Percentiles rank a stretch among this genome's conserved stretches.
Evolutionary conservation across 2,797 vertebrate species (phyloP).

Genomic region (Cossypha caffra): DNA sequence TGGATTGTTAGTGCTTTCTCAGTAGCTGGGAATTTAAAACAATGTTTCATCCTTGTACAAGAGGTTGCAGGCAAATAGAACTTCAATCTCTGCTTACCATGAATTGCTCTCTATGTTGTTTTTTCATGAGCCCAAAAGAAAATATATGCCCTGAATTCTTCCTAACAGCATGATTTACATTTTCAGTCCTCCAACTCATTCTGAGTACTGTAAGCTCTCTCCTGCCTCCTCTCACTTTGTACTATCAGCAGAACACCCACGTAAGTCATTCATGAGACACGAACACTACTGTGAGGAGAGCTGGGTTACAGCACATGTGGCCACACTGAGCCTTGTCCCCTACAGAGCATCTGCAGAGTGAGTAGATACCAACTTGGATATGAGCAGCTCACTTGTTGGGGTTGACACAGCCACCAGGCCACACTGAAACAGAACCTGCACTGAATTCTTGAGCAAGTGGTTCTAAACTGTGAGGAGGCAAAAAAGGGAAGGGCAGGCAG

Average conservation of each 20-base stretch:
- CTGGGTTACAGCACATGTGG: neutral
- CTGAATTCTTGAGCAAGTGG: neutral
- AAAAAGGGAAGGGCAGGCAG: neutral
- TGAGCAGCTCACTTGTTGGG: neutral
- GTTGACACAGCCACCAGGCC: fast-evolving
- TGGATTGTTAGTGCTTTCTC: neutral
- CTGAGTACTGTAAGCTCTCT: neutral
- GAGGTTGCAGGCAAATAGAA: neutral
- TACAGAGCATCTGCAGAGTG: neutral
- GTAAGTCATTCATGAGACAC: fast-evolving
- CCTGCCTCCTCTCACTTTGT: neutral
- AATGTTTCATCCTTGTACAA: neutral
- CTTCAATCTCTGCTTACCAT: neutral
- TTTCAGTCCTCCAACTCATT: neutral
- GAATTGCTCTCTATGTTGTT: neutral
- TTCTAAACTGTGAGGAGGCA: neutral
- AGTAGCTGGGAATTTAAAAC: neutral
- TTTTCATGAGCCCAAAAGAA: neutral
- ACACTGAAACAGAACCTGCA: neutral
- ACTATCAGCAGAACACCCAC: neutral
- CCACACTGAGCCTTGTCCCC: neutral
- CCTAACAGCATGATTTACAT: neutral
- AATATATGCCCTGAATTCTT: neutral
- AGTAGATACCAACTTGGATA: neutral
- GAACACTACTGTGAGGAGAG: neutral